Conservation (phyloP, 1,140 invertebrate genomes). For the Notospermus geniculatus region DNA sequence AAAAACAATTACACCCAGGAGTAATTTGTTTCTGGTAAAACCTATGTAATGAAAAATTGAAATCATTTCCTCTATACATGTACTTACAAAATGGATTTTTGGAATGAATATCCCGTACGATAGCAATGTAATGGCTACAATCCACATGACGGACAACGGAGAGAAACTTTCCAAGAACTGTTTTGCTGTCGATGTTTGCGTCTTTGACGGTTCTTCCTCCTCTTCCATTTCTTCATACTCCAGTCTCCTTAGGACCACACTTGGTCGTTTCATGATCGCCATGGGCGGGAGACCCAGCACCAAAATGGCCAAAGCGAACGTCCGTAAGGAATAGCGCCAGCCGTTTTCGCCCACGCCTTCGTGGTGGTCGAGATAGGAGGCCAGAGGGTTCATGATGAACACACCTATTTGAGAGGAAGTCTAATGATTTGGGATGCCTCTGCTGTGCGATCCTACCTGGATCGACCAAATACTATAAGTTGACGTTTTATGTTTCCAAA, state of each 20-base stretch:
- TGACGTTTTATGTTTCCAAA: no score
- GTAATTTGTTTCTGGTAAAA: no score
- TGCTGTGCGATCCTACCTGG: no score
- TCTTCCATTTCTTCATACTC: slow-evolving; percentile 3
- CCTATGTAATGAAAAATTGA: no score
- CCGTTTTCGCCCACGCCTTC: not conserved
- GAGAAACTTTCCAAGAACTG: not conserved
- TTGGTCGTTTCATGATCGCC: not conserved
- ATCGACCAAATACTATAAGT: no score
- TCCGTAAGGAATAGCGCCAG: slow-evolving; percentile 14
- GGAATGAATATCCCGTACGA: slow-evolving; percentile 4
- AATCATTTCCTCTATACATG: no score
- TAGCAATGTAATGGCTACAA: not conserved
- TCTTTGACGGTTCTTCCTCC: not conserved
- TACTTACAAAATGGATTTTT: slow-evolving; percentile 9
- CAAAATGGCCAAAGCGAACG: slow-evolving; percentile 9
- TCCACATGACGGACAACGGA: not conserved
- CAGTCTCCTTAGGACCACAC: not conserved
- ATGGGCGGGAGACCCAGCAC: slow-evolving; percentile 9
- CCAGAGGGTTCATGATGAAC: slow-evolving; percentile 17
- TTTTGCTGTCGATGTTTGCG: not conserved
- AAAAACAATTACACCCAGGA: no score
- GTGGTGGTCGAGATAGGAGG: slow-evolving; percentile 8
- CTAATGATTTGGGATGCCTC: no score
- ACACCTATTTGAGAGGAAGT: no score